These are phyloP conservation scores for Monomorium pharaonis DNA, from an alignment of 1,140 invertebrate species.

Conservation along the genomic window DNA sequence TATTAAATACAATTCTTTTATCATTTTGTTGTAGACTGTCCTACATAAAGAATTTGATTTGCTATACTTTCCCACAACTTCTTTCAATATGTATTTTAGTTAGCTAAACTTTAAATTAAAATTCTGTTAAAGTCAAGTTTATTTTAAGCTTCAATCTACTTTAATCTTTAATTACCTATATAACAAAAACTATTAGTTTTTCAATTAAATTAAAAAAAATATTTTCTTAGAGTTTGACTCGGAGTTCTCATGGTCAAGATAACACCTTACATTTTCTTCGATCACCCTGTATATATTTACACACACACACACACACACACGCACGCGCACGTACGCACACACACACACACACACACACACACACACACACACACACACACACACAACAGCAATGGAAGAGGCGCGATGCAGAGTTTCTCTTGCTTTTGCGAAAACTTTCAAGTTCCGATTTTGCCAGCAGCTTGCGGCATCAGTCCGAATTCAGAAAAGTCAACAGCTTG, in stretches of 20 bases:
- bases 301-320: neutral
- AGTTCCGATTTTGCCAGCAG: slow-evolving; percentile 24
- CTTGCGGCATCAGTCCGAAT: slow-evolving; percentile 51
- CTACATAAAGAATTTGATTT: neutral
- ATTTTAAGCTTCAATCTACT: slow-evolving; percentile 38
- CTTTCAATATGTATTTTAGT: slow-evolving; percentile 19
- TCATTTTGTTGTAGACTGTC: neutral
- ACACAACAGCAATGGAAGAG: neutral
- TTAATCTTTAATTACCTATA: slow-evolving; percentile 49
- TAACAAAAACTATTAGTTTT: neutral
- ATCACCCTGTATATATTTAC: neutral
- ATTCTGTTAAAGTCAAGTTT: slow-evolving; percentile 23
- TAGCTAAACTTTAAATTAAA: slow-evolving; percentile 36
- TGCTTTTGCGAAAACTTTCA: slow-evolving; percentile 44
- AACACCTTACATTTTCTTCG: neutral
- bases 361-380: neutral
- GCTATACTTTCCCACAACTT: neutral
- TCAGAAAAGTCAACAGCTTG: slow-evolving; percentile 73
- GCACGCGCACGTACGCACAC: too few relatives aligned
- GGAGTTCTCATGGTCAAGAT: neutral
- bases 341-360: too few relatives aligned
- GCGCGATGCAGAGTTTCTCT: slow-evolving; percentile 24
- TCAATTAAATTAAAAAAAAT: slow-evolving; percentile 12
- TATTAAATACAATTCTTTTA: neutral
- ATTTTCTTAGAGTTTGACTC: neutral